phyloP scores from a whole-genome alignment of 2,113 vertebrate genomes.

The Saccopteryx bilineata region DNA sequence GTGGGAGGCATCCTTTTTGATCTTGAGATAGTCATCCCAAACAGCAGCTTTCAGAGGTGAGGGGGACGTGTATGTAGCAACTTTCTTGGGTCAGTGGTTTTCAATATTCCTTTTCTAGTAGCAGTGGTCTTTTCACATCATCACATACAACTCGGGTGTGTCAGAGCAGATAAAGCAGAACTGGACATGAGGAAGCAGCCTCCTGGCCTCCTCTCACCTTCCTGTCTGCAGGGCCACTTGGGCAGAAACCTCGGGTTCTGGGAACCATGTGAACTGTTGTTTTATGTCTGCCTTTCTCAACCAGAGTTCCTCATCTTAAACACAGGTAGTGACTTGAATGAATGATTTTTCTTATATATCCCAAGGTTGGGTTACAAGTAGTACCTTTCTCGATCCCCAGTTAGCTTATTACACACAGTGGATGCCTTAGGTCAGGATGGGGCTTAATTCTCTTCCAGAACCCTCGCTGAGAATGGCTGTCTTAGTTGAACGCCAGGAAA shows the following conservation, averaged over 20 bases:
- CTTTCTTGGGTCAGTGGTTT: background rate
- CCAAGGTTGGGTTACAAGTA: background rate
- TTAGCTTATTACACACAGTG: background rate
- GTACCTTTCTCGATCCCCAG: background rate
- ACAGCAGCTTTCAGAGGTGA: background rate
- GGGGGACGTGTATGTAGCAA: background rate
- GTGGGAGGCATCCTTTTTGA: background rate
- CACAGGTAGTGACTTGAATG: background rate
- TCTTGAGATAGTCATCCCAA: background rate
- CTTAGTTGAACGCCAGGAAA: background rate
- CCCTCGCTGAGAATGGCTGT: background rate
- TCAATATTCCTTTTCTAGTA: background rate
- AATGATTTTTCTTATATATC: background rate
- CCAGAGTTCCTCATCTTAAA: background rate
- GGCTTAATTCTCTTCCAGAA: background rate
- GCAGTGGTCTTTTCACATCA: background rate
- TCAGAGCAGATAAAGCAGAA: background rate
- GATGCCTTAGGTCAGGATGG: background rate
- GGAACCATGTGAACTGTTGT: background rate
- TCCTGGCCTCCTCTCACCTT: background rate
- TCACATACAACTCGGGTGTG: background rate
- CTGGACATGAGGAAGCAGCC: background rate
- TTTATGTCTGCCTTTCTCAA: slow-evolving; percentile 30
- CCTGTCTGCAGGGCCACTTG: background rate
- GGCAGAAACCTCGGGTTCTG: background rate